Evolutionary conservation across 1,140 invertebrate species (phyloP).

Genomic region (Papilio polyxenes): DNA sequence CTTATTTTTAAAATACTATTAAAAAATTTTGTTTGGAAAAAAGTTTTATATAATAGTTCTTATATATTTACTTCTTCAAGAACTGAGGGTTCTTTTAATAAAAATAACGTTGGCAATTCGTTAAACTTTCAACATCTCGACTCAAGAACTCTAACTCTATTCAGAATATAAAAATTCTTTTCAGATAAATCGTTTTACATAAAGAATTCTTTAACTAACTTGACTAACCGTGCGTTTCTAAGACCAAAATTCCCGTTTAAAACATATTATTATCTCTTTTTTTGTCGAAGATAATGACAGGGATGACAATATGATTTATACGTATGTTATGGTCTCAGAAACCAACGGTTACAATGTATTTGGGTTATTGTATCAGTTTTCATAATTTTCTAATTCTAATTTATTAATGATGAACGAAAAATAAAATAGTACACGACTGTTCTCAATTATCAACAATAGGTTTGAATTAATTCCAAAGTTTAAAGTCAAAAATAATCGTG

Average conservation of each 20-base stretch:
- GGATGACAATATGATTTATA: too few species aligned
- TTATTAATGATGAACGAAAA: neutral
- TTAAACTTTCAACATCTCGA: conserved; percentile 37
- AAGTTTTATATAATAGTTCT: neutral
- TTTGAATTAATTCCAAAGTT: neutral
- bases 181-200: conserved; percentile 28
- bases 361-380: neutral
- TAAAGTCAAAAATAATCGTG: neutral
- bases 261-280: too few species aligned
- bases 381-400: neutral
- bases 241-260: too few species aligned
- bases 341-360: neutral
- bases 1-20: too few species aligned
- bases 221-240: too few species aligned
- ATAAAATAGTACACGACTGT: too few species aligned
- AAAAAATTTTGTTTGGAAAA: neutral
- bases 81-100: conserved; percentile 22
- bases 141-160: conserved; percentile 29
- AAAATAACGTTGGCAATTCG: conserved; percentile 33
- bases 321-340: too few species aligned
- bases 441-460: neutral
- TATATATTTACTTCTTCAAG: neutral
- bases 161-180: conserved; percentile 25
- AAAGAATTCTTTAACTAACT: conserved; percentile 5
- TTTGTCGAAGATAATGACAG: too few species aligned